Evolutionary conservation across 1,140 invertebrate species (phyloP), one percentile per base, ranked within the genome.

Genomic region (Bicyclus anynana): DNA sequence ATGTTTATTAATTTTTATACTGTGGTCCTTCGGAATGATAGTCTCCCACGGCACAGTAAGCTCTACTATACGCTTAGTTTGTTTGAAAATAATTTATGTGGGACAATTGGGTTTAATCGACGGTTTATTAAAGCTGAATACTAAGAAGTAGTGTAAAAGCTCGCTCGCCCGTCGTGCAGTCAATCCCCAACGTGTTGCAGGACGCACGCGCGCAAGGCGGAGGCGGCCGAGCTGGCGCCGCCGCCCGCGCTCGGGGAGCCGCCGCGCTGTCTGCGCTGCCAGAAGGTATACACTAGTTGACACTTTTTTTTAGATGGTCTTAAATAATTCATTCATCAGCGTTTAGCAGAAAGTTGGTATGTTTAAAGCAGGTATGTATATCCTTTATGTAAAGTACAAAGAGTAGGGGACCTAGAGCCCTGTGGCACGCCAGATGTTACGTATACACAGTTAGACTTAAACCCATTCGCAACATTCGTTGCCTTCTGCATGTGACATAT

Each of bases 231-330:
- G n/a, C 13, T 40, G 18, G 38, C 18, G 42, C 62, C 74, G 13
- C 67, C 69, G 5, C 48, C 72, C 27, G 73, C 77, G 13, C 69
- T 74, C n/a, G 69, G 63, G 5, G 17, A 44, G 5, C 18, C 50
- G 0, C 69, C 72, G 53, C 69, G 74, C 12, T 83, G 82, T 49
- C 60, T 63, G 23, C 59, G 82, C 16, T 85, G 82, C 46, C 52
- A 66, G 20, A 82, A 84, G 72, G 81, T 84, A 66, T 0, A 5
- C 35, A 37, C 4, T 27, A n/a, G 4, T 4, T 26, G 23, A 4
- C 23, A 26, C 7, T 7, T 4, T 26, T 7, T 4, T 26, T n/a
- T n/a, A n/a, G n/a, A n/a, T n/a, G n/a, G n/a, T n/a, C n/a, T n/a
- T n/a, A n/a, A n/a, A n/a, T n/a, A n/a, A n/a, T n/a, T n/a, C n/a